Evolutionary conservation across 64 coral and sea anemone species (phyloP).

Genomic region (Porites lutea): DNA sequence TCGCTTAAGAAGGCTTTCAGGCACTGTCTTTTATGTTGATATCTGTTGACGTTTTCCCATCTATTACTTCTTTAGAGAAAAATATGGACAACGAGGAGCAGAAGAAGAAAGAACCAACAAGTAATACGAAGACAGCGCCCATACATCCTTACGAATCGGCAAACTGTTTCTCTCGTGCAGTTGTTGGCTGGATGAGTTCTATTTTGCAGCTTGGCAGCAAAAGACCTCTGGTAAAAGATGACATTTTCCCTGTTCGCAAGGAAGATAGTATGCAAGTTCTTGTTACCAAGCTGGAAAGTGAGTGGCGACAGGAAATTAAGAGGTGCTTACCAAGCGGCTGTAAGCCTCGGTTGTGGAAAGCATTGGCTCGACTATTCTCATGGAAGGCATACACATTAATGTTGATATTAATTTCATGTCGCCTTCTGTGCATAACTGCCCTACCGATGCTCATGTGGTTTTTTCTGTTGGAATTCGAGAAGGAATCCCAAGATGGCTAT

Average conservation of each 20-base stretch:
- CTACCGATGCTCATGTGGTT: not conserved
- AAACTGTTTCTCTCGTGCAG: not conserved
- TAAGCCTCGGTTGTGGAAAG: constrained; percentile 15
- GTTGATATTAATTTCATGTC: not conserved
- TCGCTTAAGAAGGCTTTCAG: no score
- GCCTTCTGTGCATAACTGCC: not conserved
- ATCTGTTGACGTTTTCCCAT: no score
- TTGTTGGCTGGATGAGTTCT: not conserved
- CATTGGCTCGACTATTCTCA: not conserved
- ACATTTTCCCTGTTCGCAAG: constrained; percentile 6
- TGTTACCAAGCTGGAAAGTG: not conserved
- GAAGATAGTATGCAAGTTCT: not conserved
- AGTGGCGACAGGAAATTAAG: not conserved
- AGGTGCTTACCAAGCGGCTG: not conserved
- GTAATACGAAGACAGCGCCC: no score
- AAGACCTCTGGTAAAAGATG: not conserved
- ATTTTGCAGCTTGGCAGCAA: not conserved
- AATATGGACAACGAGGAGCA: not conserved
- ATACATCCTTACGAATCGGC: not conserved
- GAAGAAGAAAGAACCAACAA: not conserved
- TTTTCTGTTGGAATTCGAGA: not conserved
- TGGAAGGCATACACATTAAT: not conserved
- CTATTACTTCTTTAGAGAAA: no score
- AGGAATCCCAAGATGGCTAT: not conserved
- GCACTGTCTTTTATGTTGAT: no score